These are phyloP conservation scores for Cacoxenus indagator DNA, from an alignment of 2,888 invertebrate genomes.

Conservation along the genomic window DNA sequence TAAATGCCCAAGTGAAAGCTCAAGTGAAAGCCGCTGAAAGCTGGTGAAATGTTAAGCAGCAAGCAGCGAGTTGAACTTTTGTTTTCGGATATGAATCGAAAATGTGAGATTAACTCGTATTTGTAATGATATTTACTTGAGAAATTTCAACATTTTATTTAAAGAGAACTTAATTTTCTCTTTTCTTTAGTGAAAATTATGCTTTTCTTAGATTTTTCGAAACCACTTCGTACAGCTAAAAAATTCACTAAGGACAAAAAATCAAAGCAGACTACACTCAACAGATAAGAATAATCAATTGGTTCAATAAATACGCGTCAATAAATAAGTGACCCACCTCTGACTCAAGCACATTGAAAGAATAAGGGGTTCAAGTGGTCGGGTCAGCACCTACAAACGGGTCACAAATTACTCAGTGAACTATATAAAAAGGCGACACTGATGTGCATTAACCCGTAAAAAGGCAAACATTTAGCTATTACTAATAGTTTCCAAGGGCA, in stretches of 20 bases:
- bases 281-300: not conserved
- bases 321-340: conserved; percentile 8
- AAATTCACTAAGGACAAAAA: not conserved
- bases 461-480: conserved; percentile 55
- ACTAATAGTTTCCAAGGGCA: conserved; percentile 37
- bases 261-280: not conserved
- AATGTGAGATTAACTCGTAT: conserved; percentile 6
- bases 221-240: no score
- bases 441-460: conserved; percentile 55
- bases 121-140: not conserved
- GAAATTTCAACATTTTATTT: not conserved
- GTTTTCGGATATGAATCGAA: not conserved
- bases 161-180: not conserved
- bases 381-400: not conserved
- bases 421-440: conserved; percentile 59
- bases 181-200: no score
- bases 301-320: conserved; percentile 10
- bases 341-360: not conserved
- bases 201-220: no score
- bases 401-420: conserved; percentile 40
- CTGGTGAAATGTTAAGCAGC: not conserved
- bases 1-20: conserved; percentile 32
- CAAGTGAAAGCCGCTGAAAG: conserved; percentile 13
- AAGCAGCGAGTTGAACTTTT: not conserved
- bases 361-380: not conserved